Percentiles rank a stretch among this genome's conserved stretches.
These are phyloP conservation scores for Drosophila lacteicornis DNA, from an alignment of 1,140 invertebrate species.

Conservation along the genomic window DNA sequence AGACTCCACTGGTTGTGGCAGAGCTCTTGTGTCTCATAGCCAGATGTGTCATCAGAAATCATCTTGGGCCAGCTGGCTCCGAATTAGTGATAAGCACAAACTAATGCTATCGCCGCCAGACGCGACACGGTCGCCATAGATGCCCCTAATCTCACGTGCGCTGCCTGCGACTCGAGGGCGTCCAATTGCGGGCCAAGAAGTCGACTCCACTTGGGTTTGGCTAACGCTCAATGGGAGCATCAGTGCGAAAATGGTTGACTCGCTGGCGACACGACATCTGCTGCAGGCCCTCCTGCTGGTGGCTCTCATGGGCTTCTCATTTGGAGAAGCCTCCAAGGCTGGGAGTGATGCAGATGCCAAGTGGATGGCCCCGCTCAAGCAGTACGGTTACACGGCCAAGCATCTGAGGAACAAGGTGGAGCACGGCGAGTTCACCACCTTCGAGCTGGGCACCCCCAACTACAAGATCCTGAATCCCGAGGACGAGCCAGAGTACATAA, in stretches of 20 bases:
- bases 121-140: slow-evolving; percentile 54
- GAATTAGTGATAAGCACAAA: slow-evolving; percentile 42
- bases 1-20: neutral
- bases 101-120: slow-evolving; percentile 67
- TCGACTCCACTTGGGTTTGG: slow-evolving; percentile 50
- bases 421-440: slow-evolving; percentile 72
- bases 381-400: slow-evolving; percentile 46
- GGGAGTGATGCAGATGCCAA: slow-evolving; percentile 1
- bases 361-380: slow-evolving; percentile 54
- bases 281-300: slow-evolving; percentile 33
- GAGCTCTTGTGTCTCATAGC: slow-evolving; percentile 35
- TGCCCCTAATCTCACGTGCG: slow-evolving; percentile 71
- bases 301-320: slow-evolving; percentile 10
- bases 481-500: slow-evolving; percentile 74
- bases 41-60: slow-evolving; percentile 55
- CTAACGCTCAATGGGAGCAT: slow-evolving; percentile 52
- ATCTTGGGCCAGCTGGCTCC: slow-evolving; percentile 5
- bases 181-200: slow-evolving; percentile 37
- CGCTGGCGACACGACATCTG: slow-evolving; percentile 41
- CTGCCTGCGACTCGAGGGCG: slow-evolving; percentile 23
- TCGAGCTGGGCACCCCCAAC: slow-evolving; percentile 70
- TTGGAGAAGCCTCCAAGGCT: slow-evolving; percentile 6
- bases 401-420: slow-evolving; percentile 70
- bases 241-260: slow-evolving; percentile 69
- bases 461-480: slow-evolving; percentile 77